Conservation (phyloP, 2,797 vertebrate species). For the Eleutherodactylus coqui region DNA sequence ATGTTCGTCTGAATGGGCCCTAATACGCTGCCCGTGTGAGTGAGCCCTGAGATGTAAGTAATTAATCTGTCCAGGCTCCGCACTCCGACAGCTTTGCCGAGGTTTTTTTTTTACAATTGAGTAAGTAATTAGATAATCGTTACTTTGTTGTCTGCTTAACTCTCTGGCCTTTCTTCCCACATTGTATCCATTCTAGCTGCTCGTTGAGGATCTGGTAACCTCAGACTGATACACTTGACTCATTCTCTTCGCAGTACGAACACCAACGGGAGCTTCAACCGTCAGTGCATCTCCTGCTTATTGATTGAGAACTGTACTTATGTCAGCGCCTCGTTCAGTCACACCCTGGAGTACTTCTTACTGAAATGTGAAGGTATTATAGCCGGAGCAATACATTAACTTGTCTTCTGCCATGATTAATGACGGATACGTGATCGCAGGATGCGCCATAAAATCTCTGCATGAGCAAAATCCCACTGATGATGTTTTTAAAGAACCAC, state of each 20-base stretch:
- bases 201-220: slow-evolving; percentile 4
- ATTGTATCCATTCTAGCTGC: slow-evolving; percentile 12
- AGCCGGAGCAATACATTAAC: slow-evolving; percentile 1
- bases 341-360: slow-evolving; percentile 83
- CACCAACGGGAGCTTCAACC: slow-evolving; percentile 91
- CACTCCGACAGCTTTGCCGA: not conserved
- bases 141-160: not conserved
- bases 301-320: slow-evolving; percentile 88
- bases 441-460: not conserved
- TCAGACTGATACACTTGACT: not conserved
- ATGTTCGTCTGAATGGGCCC: no score
- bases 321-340: slow-evolving; percentile 92
- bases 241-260: slow-evolving; percentile 79
- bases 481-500: slow-evolving; percentile 1
- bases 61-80: not conserved
- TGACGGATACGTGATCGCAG: not conserved
- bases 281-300: slow-evolving; percentile 92
- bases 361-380: slow-evolving; percentile 91
- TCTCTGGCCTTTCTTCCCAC: not conserved
- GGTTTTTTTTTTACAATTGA: not conserved
- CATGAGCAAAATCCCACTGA: not conserved
- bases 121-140: not conserved
- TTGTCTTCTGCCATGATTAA: slow-evolving; percentile 21
- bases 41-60: not conserved
- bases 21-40: no score